Evolutionary conservation across 2,113 vertebrate species (phyloP), one percentile per base, ranked within the genome.

Genomic region (Podarcis raffonei): DNA sequence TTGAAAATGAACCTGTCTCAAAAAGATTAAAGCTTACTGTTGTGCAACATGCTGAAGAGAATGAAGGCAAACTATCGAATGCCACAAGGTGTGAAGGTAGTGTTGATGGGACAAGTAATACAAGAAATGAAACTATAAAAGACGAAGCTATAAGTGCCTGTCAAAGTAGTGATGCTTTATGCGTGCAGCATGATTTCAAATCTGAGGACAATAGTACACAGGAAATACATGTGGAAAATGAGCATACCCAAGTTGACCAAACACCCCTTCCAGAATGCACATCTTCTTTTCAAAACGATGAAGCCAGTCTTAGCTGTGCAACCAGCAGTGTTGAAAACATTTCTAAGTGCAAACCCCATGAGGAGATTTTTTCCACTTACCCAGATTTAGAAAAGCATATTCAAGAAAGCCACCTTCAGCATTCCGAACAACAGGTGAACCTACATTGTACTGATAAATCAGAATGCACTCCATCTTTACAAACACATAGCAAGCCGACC

Each of bases 201-300:
- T 94, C 97, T 75, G 93, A 95, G 91, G 97, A 94, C 87, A 94
- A 96, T 72, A 95, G 95, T 90, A 95, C 97, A 83, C 88, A 97
- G 92, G 98, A 98, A 94, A 97, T 96, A 92, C 97, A 97, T 68
- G 77, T 82, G 30, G 95, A 96, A 89, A 95, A 92, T 80, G 97
- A 96, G 82, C 93, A 96, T 81, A 90, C 90, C 62, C 83, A 91
- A 91, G 95, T 95, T 3, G 5, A 66, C 57, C 83, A 78, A 84
- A 32, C 89, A 90, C 35, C 65, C 68, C 39, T 72, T 83, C 42
- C 62, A 1, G 87, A 92, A 81, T 83, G 90, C n/a, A 91, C 89
- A 20, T 16, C 81, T 37, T 25, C 86, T 25, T 23, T 57, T 48
- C 84, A 90, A 80, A 57, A 83, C 69, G 82, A 89, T 85, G 90